Base-by-base conservation (phyloP, 2,797 vertebrate genomes). In the Meda fulgida region DNA sequence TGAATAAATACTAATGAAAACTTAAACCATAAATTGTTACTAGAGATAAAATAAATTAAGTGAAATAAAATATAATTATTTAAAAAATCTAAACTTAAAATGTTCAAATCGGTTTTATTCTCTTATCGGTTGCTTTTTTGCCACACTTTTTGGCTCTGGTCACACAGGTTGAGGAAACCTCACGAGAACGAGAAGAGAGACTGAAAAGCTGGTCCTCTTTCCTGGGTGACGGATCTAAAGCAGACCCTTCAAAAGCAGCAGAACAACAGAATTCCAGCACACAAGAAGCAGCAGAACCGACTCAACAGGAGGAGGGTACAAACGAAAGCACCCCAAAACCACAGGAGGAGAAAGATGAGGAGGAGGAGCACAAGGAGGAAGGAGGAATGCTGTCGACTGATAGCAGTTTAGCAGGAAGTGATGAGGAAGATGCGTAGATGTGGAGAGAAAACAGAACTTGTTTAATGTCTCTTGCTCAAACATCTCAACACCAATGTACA, bases 161-260 rank as follows among this genome's bases (percentile, higher is more conserved):
- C 70, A 29, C 71, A 66, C 88, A 99, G 98, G 94, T 99, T 89
- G 97, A 99, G 85, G 98, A 99, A 92, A 99, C 97, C 2, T 92
- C 96, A 6, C 96, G 97, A 53, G 98, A 99, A 91, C 95, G 98
- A 36, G 98, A 99, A 92, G 97, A 99, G 93, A 95, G 98, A 78
- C 94, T 99, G 26, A 98, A 97, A 89, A 96, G 95, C 21, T 99
- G 97, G 98, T 94, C 96, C 5, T 84, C 91, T 0, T 99, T 97
- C 92, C 93, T 98, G 46, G 95, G 93, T 0, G 91, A 90, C 1
- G 84, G 88, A 6, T 91, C 80, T 19, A 90, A 93, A 16, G 89
- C 91, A 4, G 84, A 87, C 87, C 85, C 84, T 0, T 51, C 92
- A 8, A 70, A 58, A 3, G 43, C 72, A 38, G 19, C 36, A 19